phyloP scores from a whole-genome alignment of 2,113 vertebrate species.

The Xiphophorus hellerii region DNA sequence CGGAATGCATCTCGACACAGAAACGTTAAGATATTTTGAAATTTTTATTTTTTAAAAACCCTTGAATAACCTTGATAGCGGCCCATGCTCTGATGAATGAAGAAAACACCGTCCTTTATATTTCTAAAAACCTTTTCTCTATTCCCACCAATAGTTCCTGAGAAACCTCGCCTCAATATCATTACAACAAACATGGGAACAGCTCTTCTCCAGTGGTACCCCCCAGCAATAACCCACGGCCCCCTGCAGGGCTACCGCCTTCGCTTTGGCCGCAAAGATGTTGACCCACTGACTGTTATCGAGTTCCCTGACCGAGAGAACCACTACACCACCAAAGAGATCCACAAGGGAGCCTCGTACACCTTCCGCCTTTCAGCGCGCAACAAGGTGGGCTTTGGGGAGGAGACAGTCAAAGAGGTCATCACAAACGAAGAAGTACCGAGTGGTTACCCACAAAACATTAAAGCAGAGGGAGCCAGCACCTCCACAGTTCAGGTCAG shows the following conservation, averaged over 20 bases:
- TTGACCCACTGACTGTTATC: constrained; percentile 88
- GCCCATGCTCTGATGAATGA: neutral
- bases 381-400: constrained; percentile 98
- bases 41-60: no score
- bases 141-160: constrained; percentile 86
- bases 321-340: constrained; percentile 96
- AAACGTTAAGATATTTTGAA: no score
- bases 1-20: no score
- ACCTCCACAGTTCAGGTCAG: constrained; percentile 92
- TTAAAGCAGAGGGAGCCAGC: constrained; percentile 89
- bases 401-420: constrained; percentile 97
- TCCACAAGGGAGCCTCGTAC: constrained; percentile 96
- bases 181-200: constrained; percentile 99
- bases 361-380: constrained; percentile 93
- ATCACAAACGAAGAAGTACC: constrained; percentile 92
- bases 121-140: constrained; percentile 38
- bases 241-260: constrained; percentile 93
- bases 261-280: constrained; percentile 93
- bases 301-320: constrained; percentile 97
- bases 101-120: neutral
- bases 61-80: no score
- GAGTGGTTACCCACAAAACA: constrained; percentile 93
- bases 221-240: constrained; percentile 91
- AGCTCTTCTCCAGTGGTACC: constrained; percentile 97
- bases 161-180: constrained; percentile 94